phyloP scores from a whole-genome alignment of 2,113 vertebrate genomes.

The Cochlearius cochlearius region DNA sequence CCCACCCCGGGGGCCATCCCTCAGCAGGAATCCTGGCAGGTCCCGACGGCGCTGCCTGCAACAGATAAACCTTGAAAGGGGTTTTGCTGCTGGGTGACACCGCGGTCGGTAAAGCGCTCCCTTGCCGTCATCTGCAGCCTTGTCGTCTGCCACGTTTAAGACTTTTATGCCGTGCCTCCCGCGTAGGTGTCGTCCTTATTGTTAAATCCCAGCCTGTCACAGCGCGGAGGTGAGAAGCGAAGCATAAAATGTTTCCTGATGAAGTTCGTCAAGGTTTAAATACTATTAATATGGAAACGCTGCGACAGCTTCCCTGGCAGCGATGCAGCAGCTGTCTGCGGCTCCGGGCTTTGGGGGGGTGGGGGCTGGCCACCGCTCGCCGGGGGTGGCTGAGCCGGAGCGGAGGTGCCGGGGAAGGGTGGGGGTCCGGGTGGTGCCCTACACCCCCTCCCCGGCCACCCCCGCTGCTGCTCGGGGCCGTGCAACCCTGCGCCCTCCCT shows the following conservation, averaged over 20 bases:
- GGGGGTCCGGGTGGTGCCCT: not conserved
- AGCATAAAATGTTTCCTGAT: constrained; percentile 18
- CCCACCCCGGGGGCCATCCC: accelerated
- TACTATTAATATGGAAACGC: not conserved
- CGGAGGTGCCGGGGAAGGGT: not conserved
- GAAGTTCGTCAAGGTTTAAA: not conserved
- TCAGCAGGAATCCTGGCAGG: not conserved
- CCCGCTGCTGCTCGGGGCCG: accelerated
- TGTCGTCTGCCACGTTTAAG: not conserved
- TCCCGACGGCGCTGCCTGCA: not conserved
- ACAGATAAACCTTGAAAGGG: not conserved
- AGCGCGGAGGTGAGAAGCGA: not conserved
- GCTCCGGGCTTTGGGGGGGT: not conserved
- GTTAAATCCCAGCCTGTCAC: not conserved
- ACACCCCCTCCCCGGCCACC: not conserved
- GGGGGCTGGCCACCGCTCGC: accelerated
- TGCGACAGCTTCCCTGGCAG: not conserved
- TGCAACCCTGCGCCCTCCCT: not conserved
- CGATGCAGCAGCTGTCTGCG: not conserved
- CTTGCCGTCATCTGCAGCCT: not conserved
- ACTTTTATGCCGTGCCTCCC: not conserved
- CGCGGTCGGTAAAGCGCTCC: not conserved
- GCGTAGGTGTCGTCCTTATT: not conserved
- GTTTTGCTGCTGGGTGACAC: not conserved
- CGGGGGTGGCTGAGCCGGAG: not conserved